These are phyloP conservation scores for Camelus dromedarius DNA, from an alignment of 2,113 vertebrate species.

Conservation along the genomic window DNA sequence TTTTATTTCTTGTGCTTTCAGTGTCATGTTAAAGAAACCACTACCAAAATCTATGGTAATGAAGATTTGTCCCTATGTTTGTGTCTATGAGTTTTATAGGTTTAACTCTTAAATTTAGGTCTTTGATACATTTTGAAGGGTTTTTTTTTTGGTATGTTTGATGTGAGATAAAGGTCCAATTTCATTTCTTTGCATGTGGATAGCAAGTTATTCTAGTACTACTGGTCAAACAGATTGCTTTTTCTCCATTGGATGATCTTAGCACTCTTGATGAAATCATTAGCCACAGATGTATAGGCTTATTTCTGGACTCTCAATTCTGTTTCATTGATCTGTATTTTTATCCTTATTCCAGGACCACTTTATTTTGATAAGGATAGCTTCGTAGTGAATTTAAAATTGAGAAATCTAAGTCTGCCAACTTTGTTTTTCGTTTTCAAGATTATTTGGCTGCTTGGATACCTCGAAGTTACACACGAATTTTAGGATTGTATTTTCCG, in stretches of 20 bases:
- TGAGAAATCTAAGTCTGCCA: neutral
- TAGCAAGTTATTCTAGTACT: neutral
- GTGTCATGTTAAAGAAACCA: neutral
- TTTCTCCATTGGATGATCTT: neutral
- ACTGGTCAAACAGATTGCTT: neutral
- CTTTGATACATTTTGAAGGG: neutral
- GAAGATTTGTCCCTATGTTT: neutral
- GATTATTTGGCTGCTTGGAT: neutral
- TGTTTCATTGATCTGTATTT: neutral
- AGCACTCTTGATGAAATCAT: neutral
- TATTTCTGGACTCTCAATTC: neutral
- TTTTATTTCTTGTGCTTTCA: neutral
- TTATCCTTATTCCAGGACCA: neutral
- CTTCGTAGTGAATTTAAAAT: neutral
- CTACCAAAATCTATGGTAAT: neutral
- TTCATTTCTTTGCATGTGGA: neutral
- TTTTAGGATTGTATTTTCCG: neutral
- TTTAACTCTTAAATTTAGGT: neutral
- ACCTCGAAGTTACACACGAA: neutral
- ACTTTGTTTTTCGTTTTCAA: neutral
- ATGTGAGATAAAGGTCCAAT: neutral
- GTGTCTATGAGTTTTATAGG: neutral
- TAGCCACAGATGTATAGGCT: neutral
- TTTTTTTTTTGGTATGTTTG: neutral
- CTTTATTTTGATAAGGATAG: neutral